Conservation (phyloP, 2,888 invertebrate genomes). For the Drosophila acutilabella region DNA sequence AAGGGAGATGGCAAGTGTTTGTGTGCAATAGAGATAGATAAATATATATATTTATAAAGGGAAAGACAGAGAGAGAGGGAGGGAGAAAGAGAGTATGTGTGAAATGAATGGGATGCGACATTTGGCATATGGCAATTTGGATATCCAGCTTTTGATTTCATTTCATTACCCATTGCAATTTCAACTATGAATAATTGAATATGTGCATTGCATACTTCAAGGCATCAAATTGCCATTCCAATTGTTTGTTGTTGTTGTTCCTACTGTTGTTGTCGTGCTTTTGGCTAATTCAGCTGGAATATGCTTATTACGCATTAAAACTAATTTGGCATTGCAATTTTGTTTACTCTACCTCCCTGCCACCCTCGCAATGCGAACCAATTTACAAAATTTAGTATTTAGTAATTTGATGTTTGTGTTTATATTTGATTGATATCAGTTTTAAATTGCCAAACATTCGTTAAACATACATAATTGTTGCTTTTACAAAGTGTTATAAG, state of each 20-base stretch:
- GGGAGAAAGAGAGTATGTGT: constrained; percentile 1
- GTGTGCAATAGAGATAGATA: not conserved
- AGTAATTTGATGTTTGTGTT: constrained; percentile 18
- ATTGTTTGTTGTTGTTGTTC: constrained; percentile 38
- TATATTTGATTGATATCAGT: constrained; percentile 43
- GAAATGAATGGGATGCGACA: constrained; percentile 21
- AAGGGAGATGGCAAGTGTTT: constrained; percentile 6
- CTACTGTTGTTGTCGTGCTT: constrained; percentile 40
- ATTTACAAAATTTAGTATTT: constrained; percentile 39
- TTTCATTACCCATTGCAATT: constrained; percentile 77
- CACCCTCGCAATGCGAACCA: not conserved
- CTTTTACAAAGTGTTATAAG: not conserved
- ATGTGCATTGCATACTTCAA: constrained; percentile 76
- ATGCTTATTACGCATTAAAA: constrained; percentile 78
- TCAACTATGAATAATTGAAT: constrained; percentile 76
- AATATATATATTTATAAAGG: constrained; percentile 5
- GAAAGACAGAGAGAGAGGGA: not conserved
- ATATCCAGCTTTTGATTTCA: constrained; percentile 73
- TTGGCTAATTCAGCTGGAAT: constrained; percentile 72
- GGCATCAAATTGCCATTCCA: constrained; percentile 66
- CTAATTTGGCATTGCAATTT: constrained; percentile 73
- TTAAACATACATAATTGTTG: constrained; percentile 7
- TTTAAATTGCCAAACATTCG: constrained; percentile 27
- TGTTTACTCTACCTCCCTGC: constrained; percentile 31
- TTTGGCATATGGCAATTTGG: constrained; percentile 35